Percentiles rank a stretch among this genome's conserved stretches.
phyloP scores from a whole-genome alignment of 2,113 vertebrate genomes.

The Hepsetus odoe region DNA sequence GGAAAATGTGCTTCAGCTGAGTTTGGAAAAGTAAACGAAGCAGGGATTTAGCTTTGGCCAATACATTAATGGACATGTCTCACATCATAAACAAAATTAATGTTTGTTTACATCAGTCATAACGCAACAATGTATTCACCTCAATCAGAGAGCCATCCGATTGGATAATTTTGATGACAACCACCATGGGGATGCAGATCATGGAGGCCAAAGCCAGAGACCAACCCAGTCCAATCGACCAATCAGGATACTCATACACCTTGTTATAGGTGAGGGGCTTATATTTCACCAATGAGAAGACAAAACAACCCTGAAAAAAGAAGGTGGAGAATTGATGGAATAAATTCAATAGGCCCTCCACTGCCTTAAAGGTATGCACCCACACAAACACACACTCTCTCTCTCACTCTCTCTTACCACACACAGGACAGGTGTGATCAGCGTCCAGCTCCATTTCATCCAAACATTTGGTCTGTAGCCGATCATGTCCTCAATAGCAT shows the following conservation, averaged over 20 bases:
- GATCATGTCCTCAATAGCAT: slow-evolving; percentile 98
- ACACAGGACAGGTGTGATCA: slow-evolving; percentile 94
- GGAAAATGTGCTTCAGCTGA: background rate
- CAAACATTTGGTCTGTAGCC: slow-evolving; percentile 96
- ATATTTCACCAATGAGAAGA: slow-evolving; percentile 96
- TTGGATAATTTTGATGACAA: slow-evolving; percentile 90
- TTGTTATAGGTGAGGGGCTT: slow-evolving; percentile 98
- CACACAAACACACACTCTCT: background rate
- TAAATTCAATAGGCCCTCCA: background rate
- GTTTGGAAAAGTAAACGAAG: background rate
- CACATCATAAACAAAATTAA: too few species aligned
- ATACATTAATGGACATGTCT: background rate
- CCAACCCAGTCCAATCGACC: slow-evolving; percentile 96
- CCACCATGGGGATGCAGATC: slow-evolving; percentile 94
- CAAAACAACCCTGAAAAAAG: slow-evolving; percentile 87
- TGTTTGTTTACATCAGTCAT: too few species aligned
- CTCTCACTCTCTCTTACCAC: slow-evolving; percentile 76
- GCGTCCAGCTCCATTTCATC: slow-evolving; percentile 99
- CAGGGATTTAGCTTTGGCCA: background rate
- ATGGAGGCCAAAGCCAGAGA: slow-evolving; percentile 91
- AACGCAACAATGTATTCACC: slow-evolving; percentile 76
- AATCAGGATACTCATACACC: slow-evolving; percentile 90
- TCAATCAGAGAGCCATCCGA: slow-evolving; percentile 92
- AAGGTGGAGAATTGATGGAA: background rate
- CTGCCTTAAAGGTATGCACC: background rate